phyloP scores from a whole-genome alignment of 2,113 vertebrate genomes.

The Oryzias celebensis region DNA sequence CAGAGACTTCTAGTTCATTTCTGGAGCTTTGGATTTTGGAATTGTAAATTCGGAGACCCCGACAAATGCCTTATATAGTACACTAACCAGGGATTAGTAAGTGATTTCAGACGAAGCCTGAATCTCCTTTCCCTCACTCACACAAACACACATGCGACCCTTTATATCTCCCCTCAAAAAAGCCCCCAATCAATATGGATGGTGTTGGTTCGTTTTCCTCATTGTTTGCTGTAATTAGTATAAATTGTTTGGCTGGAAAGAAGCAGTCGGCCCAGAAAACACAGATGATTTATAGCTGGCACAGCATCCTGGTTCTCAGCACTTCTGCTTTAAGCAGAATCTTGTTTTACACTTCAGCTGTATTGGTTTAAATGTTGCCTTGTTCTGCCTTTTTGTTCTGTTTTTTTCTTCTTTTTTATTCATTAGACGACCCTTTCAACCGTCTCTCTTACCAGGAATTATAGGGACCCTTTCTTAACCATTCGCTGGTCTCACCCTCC shows the following conservation, averaged over 20 bases:
- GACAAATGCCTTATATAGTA: no score
- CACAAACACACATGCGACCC: neutral
- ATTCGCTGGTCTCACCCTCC: neutral
- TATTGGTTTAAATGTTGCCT: conserved; percentile 29
- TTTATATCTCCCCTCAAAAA: conserved; percentile 18
- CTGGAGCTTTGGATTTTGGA: no score
- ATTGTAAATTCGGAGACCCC: no score
- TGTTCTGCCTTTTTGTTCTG: conserved; percentile 12
- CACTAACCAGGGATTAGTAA: no score
- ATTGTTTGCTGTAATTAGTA: conserved; percentile 64
- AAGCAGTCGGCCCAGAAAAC: conserved; percentile 24
- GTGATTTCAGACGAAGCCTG: no score
- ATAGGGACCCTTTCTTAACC: conserved; percentile 22
- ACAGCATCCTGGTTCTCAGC: conserved; percentile 20
- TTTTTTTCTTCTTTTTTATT: no score
- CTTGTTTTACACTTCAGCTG: conserved; percentile 22
- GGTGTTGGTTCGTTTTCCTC: conserved; percentile 36
- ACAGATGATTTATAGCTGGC: conserved; percentile 36
- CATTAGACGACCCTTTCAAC: conserved; percentile 13
- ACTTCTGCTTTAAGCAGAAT: conserved; percentile 13
- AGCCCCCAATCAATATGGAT: conserved; percentile 45
- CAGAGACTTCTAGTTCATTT: no score
- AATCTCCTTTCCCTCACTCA: neutral
- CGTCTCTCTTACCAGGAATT: conserved; percentile 31
- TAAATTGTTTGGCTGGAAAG: conserved; percentile 53